Base-by-base conservation (phyloP, 1,140 invertebrate genomes). In the Achroia grisella region DNA sequence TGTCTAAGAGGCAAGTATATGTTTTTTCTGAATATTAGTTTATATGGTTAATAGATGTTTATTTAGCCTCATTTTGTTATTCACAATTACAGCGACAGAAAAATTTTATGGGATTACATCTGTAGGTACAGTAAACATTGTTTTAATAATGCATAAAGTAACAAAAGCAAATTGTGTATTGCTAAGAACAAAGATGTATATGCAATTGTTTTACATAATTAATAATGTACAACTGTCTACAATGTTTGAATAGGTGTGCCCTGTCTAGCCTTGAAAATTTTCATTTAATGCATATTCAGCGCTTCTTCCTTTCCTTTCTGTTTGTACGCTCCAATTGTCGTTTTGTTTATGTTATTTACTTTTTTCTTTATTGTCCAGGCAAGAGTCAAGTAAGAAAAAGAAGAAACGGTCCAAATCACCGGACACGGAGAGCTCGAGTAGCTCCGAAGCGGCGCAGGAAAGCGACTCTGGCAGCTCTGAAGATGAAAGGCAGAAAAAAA, bases 391-490 rank as follows among this genome's bases (percentile, higher is more conserved):
- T 52, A 86, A 87, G 69, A 84, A 86, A 47, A 89, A 89, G 72
- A 89, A 88, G 74, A 89, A 89, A 57, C 85, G 88, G 28, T 86
- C 87, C 8, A 86, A 85, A 17, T 86, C 83, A 31, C 84, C 86
- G 9, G 80, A 86, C n/a, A 73, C 76, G 0, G 86, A 87, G 1
- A 80, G 71, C 12, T 75, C 67, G 3, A 86, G 79, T 56, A 78
- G 79, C 40, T 83, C 77, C 10, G 81, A 78, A 13, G 56, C 50
- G 41, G 71, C 40, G 9, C 69, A 59, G 37, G 87, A 87, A 30
- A 83, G 76, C 50, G 87, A 87, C 41, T 73, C 71, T 1, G 66
- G 39, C 15, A 82, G 65, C 56, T 85, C 85, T 13, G 86, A 86
- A 12, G 83, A 85, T 39, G 88, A 89, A 41, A 85, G 82, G 45